Evolutionary conservation across 2,888 invertebrate species (phyloP), one percentile per base, ranked within the genome.

Genomic region (Unio pictorum): DNA sequence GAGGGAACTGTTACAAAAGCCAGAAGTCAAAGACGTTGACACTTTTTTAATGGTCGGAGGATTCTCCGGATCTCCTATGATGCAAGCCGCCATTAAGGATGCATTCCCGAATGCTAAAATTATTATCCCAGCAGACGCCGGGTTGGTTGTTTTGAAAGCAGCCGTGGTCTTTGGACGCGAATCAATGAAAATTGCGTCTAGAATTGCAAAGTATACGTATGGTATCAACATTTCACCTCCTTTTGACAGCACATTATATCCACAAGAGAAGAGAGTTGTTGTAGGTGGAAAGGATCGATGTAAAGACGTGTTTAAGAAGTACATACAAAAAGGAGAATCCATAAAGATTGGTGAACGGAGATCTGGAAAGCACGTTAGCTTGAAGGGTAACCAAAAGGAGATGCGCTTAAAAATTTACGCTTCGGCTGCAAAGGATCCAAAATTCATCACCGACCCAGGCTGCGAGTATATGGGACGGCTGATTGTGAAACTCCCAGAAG

Each of bases 31-130:
- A 30, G 45, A 45, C 5, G 34, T 58, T 6, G n/a, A 65, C 28
- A 57, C 56, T 18, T 57, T 65, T 5, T 34, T 65, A 18, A 65
- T 68, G 63, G 68, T 69, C 7, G 69, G 69, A 17, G 69, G 69
- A 30, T 69, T 69, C 54, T 69, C 69, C 1, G 69, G 66, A 34
- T 69, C 66, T 11, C 55, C 60, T 5, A 55, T 66, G 45, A 45
- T 69, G 30, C 65, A 69, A 23, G 45, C 56, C 20, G 55, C 30
- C 20, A 28, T 66, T 15, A n/a, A 55, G 30, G 58, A 66, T 23
- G 20, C 23, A 18, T 66, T 66, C 26, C 58, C 28, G 8, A n/a
- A 23, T 34, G 30, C 34, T 20, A 59, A 20, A 28, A 59, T 66
- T 28, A 55, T 59, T 30, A 57, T 54, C 23, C 59, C 66, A 34